Base-by-base conservation (phyloP, 2,113 vertebrate genomes). In the Hiodon alosoides region DNA sequence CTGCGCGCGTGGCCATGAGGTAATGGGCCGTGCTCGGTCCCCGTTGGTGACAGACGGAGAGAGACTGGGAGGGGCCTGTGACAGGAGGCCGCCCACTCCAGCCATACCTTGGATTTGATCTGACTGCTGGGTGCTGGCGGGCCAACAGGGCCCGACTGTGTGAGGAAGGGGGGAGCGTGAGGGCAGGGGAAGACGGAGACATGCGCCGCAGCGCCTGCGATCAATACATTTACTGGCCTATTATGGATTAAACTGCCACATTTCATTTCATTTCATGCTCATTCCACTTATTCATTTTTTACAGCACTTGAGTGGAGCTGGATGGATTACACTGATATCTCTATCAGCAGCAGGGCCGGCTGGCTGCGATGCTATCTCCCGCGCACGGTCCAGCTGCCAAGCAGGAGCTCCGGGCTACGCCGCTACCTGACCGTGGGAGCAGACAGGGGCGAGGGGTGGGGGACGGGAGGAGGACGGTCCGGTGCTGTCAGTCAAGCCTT, bases 221-320 rank as follows among this genome's bases (percentile, higher is more conserved):
- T 83, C 80, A 58, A 83, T 83, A 76, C 65, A 76, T 75, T 77
- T 75, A 75, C 80, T 70, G 76, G 72, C 75, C 78, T 55, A 81
- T 83, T 77, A 83, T 80, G 75, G 82, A 81, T 81, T 81, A 76
- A 72, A 76, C 58, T 69, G 74, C 72, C 78, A 77, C 61, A 71
- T 78, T 60, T 80, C 75, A 57, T 69, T 79, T 75, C 75, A 72
- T 80, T 80, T 78, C 79, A 80, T 78, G 72, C 75, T 82, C 74
- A 46, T 68, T 74, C 77, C 76, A 48, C 72, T 66, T 76, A 59
- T 47, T 68, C 46, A 16, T 66, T 64, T 17, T 76, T 74, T 74
- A 73, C 77, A 50, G 70, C 78, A 71, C 71, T 72, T 59, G 69
- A 79, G 61, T 48, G 54, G 7, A 17, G 66, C 66, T 6, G 64